These are phyloP conservation scores for Pinna nobilis DNA, from an alignment of 1,140 invertebrate species.

Conservation along the genomic window DNA sequence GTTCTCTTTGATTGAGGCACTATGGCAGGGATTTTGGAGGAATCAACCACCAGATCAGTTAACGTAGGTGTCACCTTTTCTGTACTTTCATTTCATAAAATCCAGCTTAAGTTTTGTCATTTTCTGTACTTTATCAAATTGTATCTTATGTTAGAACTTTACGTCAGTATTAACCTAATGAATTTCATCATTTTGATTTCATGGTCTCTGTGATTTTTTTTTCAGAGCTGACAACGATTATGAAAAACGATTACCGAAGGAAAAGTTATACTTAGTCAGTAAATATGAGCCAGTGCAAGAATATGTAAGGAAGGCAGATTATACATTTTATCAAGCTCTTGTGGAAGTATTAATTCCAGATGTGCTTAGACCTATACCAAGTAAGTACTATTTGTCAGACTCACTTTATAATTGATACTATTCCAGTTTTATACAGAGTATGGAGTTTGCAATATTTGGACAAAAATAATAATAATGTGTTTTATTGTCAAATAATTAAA, in stretches of 20 bases:
- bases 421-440: too few species aligned
- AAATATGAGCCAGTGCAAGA: conserved; percentile 81
- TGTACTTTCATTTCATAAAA: not conserved
- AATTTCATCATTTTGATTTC: not conserved
- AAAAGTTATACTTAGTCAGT: conserved; percentile 79
- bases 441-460: too few species aligned
- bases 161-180: too few species aligned
- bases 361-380: conserved; percentile 94
- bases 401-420: too few species aligned
- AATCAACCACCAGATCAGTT: conserved; percentile 69
- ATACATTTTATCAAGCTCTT: conserved; percentile 96
- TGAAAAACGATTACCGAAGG: conserved; percentile 71
- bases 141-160: too few species aligned
- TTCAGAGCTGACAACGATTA: conserved; percentile 66
- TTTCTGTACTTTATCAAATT: too few species aligned
- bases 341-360: conserved; percentile 97
- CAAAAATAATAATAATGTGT: too few species aligned
- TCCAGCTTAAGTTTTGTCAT: not conserved
- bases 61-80: conserved; percentile 25
- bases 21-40: conserved; percentile 96
- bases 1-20: conserved; percentile 89
- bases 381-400: too few species aligned
- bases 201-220: conserved; percentile 29
- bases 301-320: conserved; percentile 88
- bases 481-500: too few species aligned